Evolutionary conservation across 1,140 invertebrate genomes (phyloP), one percentile per base, ranked within the genome.

Genomic region (Nasonia longicornis): DNA sequence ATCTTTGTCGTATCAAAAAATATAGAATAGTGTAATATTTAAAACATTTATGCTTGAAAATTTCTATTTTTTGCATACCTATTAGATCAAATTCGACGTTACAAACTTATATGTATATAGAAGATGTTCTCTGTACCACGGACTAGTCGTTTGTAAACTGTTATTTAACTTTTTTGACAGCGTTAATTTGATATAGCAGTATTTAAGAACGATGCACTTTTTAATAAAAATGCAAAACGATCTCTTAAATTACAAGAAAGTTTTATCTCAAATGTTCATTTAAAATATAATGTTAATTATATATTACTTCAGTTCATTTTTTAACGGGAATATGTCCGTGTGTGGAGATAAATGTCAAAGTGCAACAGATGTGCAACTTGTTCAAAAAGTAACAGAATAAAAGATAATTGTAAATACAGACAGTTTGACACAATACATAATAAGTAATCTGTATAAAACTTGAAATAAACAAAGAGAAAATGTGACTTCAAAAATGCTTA

Each of bases 371-470:
- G 31, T 77, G 16, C 45, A 69, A 29, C 7, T 10, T 71, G 48
- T 71, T 71, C 2, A 0, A 66, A 58, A 80, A 66, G 12, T 6
- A 75, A 69, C 42, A 20, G 12, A 73, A 29, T 66, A 4, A 48
- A 67, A 42, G 8, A 2, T 26, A 74, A 11, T 67, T 75, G 72
- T 74, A 80, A 66, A 72, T 80, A 80, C 11, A 48, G 70, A 80
- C 10, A 48, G 31, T 75, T 8, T 10, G 31, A 79, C 8, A 52
- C 42, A 72, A 26, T 52, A 26, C 11, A 80, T 70, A 67, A 71
- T 73, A 1, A 64, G 31, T 38, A 38, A 80, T 73, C 70, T 80
- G 58, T 74, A 80, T 66, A 80, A 66, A 66, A 66, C 22, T 72
- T 74, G 1, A 80, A 80, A 66, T 79, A 74, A 80, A 74, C 0